phyloP scores from a whole-genome alignment of 2,888 invertebrate species.

The Eristalis arbustorum region DNA sequence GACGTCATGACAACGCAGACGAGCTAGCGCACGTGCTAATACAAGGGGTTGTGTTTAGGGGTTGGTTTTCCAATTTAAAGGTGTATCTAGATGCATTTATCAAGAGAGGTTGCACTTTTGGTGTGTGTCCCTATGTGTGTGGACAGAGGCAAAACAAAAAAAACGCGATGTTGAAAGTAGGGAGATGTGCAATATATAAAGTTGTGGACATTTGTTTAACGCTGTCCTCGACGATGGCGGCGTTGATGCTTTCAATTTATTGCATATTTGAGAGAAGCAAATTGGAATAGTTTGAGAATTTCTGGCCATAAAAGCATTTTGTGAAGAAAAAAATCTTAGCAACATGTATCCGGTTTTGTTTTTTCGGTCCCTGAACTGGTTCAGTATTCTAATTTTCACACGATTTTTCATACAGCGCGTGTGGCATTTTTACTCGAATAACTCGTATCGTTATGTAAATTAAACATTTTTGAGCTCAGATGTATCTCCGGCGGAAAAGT shows the following conservation, averaged over 20 bases:
- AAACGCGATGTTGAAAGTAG: conserved; percentile 47
- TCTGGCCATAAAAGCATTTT: too few relatives aligned
- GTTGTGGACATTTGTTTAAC: conserved; percentile 3
- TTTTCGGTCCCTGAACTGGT: neutral
- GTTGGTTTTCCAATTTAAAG: conserved; percentile 70
- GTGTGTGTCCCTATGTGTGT: neutral
- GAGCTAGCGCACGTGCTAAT: conserved; percentile 66
- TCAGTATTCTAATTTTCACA: neutral
- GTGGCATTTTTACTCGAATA: neutral
- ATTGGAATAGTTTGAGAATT: neutral
- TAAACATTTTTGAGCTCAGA: neutral
- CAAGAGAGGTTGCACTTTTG: conserved; percentile 39
- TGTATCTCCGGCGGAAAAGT: neutral
- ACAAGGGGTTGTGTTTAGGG: conserved; percentile 67
- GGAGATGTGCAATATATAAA: conserved; percentile 47
- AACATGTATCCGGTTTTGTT: neutral
- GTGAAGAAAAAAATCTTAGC: neutral
- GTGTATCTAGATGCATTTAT: conserved; percentile 70
- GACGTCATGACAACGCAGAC: conserved; percentile 70
- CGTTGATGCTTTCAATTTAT: conserved; percentile 1
- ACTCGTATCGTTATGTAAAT: neutral
- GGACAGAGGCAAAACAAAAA: neutral
- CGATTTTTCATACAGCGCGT: neutral
- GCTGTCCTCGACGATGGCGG: neutral
- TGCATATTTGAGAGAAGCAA: neutral